These are phyloP conservation scores for Carassius auratus DNA, from an alignment of 2,113 vertebrate genomes.

Conservation along the genomic window DNA sequence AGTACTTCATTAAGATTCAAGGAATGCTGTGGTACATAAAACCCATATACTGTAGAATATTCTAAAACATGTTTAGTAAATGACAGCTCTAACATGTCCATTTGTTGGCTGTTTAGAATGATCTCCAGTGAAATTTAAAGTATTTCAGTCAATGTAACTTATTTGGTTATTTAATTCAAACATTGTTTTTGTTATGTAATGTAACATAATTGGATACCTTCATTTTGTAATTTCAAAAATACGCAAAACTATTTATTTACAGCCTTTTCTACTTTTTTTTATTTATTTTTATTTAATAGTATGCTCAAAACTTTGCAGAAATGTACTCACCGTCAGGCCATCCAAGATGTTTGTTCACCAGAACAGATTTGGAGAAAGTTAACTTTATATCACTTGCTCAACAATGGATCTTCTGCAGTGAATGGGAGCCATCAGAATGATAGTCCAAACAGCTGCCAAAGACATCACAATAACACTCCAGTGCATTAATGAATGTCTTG, in stretches of 20 bases:
- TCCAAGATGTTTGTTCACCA: neutral
- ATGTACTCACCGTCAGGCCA: no score
- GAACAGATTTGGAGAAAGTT: neutral
- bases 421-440: neutral
- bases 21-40: neutral
- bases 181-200: neutral
- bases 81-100: neutral
- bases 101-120: neutral
- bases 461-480: neutral
- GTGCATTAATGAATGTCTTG: no score
- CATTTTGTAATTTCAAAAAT: neutral
- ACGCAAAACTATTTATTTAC: neutral
- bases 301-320: no score
- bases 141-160: neutral
- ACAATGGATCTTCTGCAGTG: neutral
- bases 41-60: neutral
- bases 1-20: conserved; percentile 1
- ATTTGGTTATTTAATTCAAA: neutral
- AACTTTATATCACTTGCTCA: no score
- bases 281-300: no score
- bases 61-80: neutral
- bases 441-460: neutral
- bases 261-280: no score
- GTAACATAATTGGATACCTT: neutral
- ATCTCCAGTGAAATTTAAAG: neutral